Percentiles rank a stretch among this genome's conserved stretches.
These are phyloP conservation scores for Amphiprion percula DNA, from an alignment of 2,113 vertebrate genomes.

Conservation along the genomic window DNA sequence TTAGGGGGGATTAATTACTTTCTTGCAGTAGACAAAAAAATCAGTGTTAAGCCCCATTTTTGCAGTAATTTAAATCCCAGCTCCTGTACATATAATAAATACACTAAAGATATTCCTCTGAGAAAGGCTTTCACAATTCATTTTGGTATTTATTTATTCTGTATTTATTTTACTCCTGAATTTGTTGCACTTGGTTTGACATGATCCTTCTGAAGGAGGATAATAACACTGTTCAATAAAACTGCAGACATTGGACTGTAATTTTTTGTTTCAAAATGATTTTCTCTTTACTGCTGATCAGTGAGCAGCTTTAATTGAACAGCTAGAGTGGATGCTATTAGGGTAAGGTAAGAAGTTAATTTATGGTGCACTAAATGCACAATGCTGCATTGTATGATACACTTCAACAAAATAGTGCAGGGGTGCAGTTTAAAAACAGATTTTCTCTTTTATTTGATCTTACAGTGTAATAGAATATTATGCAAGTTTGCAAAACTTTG, in stretches of 20 bases:
- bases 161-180: conserved; percentile 6
- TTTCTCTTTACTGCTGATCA: not conserved
- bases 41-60: not conserved
- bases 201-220: not conserved
- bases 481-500: conserved; percentile 11
- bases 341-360: not conserved
- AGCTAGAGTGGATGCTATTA: not conserved
- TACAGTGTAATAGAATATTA: not conserved
- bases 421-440: not conserved
- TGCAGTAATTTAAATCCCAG: not conserved
- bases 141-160: not conserved
- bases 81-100: not conserved
- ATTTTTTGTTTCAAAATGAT: not conserved
- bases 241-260: conserved; percentile 5
- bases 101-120: not conserved
- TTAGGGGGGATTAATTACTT: conserved; percentile 5
- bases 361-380: not conserved
- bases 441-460: conserved; percentile 9
- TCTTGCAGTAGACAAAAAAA: not conserved
- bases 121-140: not conserved
- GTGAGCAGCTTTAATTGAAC: not conserved
- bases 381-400: not conserved
- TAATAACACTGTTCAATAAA: conserved; percentile 10
- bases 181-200: not conserved
- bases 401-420: not conserved